phyloP scores from a whole-genome alignment of 2,113 vertebrate genomes.

The Perognathus longimembris region DNA sequence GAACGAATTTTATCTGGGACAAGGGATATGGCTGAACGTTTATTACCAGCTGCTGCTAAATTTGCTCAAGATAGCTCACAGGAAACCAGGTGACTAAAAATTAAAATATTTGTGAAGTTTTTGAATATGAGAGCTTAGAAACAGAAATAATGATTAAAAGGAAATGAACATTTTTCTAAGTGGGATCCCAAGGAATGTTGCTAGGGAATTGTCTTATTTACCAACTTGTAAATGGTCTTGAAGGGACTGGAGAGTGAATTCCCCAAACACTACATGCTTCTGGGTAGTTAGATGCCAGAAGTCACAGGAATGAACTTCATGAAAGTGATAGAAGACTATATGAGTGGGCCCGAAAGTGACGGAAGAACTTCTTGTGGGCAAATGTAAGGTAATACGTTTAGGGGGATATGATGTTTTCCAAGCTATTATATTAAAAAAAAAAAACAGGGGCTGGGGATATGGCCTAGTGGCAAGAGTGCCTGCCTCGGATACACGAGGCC shows the following conservation, averaged over 20 bases:
- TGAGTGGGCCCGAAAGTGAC: conserved; percentile 61
- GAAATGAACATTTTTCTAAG: conserved; percentile 56
- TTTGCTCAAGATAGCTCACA: conserved; percentile 95
- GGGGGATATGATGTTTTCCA: conserved; percentile 34
- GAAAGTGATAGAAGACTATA: conserved; percentile 21
- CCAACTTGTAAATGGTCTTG: conserved; percentile 22
- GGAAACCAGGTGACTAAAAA: conserved; percentile 91
- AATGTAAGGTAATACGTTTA: conserved; percentile 48
- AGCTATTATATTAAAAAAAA: conserved; percentile 11
- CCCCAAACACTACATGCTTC: conserved; percentile 50
- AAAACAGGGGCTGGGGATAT: too few species aligned
- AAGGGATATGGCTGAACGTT: conserved; percentile 89
- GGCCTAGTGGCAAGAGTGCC: too few species aligned
- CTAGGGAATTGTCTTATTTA: conserved; percentile 1
- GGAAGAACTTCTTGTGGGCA: conserved; percentile 62
- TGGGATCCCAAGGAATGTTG: background rate
- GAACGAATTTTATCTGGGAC: conserved; percentile 89
- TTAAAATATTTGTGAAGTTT: conserved; percentile 16
- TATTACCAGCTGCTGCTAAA: conserved; percentile 90
- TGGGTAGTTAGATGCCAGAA: conserved; percentile 55
- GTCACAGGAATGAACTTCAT: conserved; percentile 53
- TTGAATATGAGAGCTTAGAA: conserved; percentile 13
- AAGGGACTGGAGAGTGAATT: conserved; percentile 60
- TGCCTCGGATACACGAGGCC: too few species aligned
- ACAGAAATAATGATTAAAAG: conserved; percentile 28